Conservation (phyloP, 2,113 vertebrate species). For the Rafetus swinhoei region DNA sequence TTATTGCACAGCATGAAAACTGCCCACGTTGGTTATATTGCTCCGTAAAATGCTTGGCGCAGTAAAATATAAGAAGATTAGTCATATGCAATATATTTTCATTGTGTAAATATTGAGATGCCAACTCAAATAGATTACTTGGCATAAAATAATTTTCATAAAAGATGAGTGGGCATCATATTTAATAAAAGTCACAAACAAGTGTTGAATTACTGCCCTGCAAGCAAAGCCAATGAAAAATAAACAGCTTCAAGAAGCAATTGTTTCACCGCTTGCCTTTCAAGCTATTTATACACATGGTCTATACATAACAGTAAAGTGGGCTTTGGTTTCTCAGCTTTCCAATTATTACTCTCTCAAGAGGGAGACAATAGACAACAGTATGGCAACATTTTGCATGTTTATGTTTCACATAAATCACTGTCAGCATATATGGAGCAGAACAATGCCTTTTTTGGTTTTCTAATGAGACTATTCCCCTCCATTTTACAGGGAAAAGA, state of each 20-base stretch:
- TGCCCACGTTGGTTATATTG: conserved; percentile 31
- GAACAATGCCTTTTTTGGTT: conserved; percentile 1
- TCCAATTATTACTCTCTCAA: conserved; percentile 47
- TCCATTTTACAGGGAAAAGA: background rate
- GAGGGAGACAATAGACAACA: conserved; percentile 34
- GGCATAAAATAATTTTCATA: conserved; percentile 53
- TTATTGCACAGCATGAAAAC: conserved; percentile 43
- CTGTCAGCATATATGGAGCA: conserved; percentile 6
- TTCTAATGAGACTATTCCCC: background rate
- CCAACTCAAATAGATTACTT: conserved; percentile 34
- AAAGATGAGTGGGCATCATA: conserved; percentile 46
- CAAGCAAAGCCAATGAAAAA: conserved; percentile 45
- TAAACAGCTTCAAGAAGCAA: conserved; percentile 50
- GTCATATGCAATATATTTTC: conserved; percentile 54
- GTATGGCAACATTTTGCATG: conserved; percentile 46
- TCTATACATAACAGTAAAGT: conserved; percentile 47
- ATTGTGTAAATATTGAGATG: conserved; percentile 56
- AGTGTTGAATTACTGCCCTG: conserved; percentile 37
- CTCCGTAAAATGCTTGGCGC: conserved; percentile 3
- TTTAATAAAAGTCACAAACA: conserved; percentile 63
- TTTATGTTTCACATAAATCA: conserved; percentile 44
- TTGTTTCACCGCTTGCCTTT: conserved; percentile 39
- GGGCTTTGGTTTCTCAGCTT: conserved; percentile 17
- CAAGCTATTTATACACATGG: conserved; percentile 40
- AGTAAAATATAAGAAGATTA: conserved; percentile 53